These are phyloP conservation scores for Rhabdornis inornatus DNA, from an alignment of 2,113 vertebrate species.

Conservation along the genomic window DNA sequence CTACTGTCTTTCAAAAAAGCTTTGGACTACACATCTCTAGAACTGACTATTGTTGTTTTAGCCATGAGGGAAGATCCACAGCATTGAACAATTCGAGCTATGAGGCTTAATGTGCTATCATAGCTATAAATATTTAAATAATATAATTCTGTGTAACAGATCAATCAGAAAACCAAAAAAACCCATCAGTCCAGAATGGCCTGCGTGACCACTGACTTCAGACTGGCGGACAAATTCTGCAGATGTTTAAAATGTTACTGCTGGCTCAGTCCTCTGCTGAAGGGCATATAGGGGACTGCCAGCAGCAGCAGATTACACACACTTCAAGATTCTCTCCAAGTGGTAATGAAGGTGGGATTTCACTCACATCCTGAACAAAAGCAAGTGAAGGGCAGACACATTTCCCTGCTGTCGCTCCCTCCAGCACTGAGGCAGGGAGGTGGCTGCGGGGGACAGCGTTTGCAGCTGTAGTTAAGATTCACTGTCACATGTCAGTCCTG, in stretches of 20 bases:
- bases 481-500: neutral
- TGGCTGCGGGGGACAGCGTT: neutral
- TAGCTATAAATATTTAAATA: neutral
- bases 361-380: neutral
- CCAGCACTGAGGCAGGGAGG: neutral
- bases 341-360: neutral
- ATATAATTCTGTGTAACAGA: neutral
- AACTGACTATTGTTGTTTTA: neutral
- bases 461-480: neutral
- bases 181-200: neutral
- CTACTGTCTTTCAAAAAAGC: neutral
- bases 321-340: neutral
- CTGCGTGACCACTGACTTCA: conserved; percentile 18
- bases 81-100: neutral
- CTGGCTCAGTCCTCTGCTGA: neutral
- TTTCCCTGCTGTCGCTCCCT: neutral
- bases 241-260: neutral
- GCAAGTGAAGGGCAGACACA: neutral
- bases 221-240: neutral
- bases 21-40: neutral
- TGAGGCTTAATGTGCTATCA: neutral
- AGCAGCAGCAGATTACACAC: neutral
- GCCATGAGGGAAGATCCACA: neutral
- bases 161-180: neutral
- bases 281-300: neutral